A percentile compares a stretch with the other conserved stretches of the same genome.
These are phyloP conservation scores for Cosmorhoe ocellata DNA, from an alignment of 2,888 invertebrate species.

Conservation along the genomic window DNA sequence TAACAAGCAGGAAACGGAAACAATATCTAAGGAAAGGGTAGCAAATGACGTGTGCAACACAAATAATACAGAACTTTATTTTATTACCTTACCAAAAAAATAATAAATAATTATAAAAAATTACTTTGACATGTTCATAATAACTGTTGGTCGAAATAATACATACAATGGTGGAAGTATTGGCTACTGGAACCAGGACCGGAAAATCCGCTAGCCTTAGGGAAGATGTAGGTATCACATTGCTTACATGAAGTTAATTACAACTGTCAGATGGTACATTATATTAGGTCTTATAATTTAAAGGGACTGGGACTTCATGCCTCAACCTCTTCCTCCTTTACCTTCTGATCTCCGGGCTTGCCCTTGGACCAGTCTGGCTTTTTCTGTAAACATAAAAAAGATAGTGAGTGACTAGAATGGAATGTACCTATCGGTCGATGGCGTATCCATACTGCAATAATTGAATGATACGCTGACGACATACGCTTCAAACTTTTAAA, in stretches of 20 bases:
- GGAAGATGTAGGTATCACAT: conserved; percentile 58
- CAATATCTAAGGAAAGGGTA: conserved; percentile 26
- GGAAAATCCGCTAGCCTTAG: conserved; percentile 21
- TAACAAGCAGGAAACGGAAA: conserved; percentile 19
- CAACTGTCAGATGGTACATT: conserved; percentile 60
- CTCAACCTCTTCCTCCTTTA: conserved; percentile 91
- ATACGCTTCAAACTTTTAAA: conserved; percentile 6
- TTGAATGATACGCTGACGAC: conserved; percentile 35
- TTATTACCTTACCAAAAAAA: conserved; percentile 77
- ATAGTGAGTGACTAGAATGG: conserved; percentile 8
- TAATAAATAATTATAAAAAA: conserved; percentile 72
- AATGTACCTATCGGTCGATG: conserved; percentile 22
- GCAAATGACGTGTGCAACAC: conserved; percentile 57
- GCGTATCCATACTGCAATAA: conserved; percentile 41
- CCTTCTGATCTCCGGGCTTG: conserved; percentile 94
- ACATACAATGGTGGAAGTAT: conserved; percentile 56
- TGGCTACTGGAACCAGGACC: conserved; percentile 38
- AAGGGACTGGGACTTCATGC: conserved; percentile 85
- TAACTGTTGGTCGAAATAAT: conserved; percentile 54
- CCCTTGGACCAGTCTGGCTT: conserved; percentile 97
- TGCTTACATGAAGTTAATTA: conserved; percentile 55
- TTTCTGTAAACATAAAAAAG: conserved; percentile 85
- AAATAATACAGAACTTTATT: conserved; percentile 77
- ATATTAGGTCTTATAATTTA: conserved; percentile 62
- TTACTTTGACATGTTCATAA: conserved; percentile 60